Percentiles rank a stretch among this genome's conserved stretches.
Evolutionary conservation across 2,797 vertebrate species (phyloP).

Genomic region (Lepilemur ruficaudatus): DNA sequence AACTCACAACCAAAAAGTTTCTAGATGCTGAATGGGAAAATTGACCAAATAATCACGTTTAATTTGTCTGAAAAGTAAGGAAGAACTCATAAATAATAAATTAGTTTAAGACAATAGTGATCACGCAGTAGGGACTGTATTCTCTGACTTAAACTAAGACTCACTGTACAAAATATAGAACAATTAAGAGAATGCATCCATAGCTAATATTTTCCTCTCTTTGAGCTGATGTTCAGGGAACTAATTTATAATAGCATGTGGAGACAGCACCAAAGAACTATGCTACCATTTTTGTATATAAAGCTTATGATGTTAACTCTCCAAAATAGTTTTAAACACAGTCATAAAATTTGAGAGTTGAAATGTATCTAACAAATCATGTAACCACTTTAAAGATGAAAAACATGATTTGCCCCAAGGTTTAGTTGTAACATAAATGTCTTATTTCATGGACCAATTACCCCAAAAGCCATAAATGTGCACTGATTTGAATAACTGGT

Average conservation of each 20-base stretch:
- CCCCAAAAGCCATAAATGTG: not conserved
- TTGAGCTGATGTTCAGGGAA: not conserved
- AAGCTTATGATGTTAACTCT: not conserved
- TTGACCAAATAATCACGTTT: not conserved
- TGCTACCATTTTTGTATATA: not conserved
- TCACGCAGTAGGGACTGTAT: not conserved
- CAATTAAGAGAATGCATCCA: not conserved
- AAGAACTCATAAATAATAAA: not conserved
- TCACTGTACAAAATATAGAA: not conserved
- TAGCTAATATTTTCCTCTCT: not conserved
- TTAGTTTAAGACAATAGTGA: not conserved
- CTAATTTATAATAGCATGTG: not conserved
- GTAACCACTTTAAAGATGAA: slow-evolving; percentile 48
- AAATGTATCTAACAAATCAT: not conserved
- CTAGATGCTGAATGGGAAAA: not conserved
- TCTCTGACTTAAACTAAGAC: not conserved
- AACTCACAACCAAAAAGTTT: not conserved
- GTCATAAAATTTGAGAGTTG: not conserved
- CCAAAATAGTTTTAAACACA: not conserved
- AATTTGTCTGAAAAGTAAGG: slow-evolving; percentile 1
- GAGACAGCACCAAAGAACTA: not conserved
- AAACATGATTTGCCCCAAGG: not conserved
- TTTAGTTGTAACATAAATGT: slow-evolving; percentile 24
- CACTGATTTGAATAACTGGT: slow-evolving; percentile 39
- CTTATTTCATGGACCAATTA: slow-evolving; percentile 30